Percentiles rank a stretch among this genome's conserved stretches.
Conservation (phyloP, 1,140 invertebrate genomes). For the Nomia melanderi region DNA sequence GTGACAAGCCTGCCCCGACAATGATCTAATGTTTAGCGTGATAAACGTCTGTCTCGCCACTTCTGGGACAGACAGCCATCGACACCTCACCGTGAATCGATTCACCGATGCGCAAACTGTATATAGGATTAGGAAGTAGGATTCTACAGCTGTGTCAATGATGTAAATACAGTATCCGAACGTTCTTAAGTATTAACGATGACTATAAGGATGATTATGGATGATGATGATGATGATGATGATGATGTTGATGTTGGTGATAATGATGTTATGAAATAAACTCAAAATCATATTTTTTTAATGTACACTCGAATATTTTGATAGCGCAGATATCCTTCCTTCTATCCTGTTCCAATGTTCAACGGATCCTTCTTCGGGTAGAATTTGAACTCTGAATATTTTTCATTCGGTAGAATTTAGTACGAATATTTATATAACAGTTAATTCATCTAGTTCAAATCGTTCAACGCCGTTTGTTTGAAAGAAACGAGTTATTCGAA, state of each 20-base stretch:
- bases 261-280: constrained; percentile 63
- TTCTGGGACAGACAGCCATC: too few relatives aligned
- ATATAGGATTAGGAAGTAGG: constrained; percentile 53
- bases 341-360: background rate
- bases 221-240: constrained; percentile 26
- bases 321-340: background rate
- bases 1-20: constrained; percentile 19
- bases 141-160: constrained; percentile 61
- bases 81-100: too few relatives aligned
- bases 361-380: background rate
- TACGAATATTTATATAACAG: too few relatives aligned
- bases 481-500: too few relatives aligned
- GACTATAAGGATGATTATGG: constrained; percentile 15
- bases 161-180: constrained; percentile 75
- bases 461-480: too few relatives aligned
- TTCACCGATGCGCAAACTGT: constrained; percentile 43
- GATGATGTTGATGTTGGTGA: constrained; percentile 37
- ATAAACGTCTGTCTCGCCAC: background rate
- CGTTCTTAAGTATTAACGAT: constrained; percentile 42
- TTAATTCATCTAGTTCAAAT: too few relatives aligned
- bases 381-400: too few relatives aligned
- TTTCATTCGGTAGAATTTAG: too few relatives aligned
- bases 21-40: constrained; percentile 22
- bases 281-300: constrained; percentile 47
- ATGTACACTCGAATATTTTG: constrained; percentile 6